A percentile compares a stretch with the other conserved stretches of the same genome.
These are phyloP conservation scores for Biston stratarius DNA, from an alignment of 2,888 invertebrate species.

Conservation along the genomic window DNA sequence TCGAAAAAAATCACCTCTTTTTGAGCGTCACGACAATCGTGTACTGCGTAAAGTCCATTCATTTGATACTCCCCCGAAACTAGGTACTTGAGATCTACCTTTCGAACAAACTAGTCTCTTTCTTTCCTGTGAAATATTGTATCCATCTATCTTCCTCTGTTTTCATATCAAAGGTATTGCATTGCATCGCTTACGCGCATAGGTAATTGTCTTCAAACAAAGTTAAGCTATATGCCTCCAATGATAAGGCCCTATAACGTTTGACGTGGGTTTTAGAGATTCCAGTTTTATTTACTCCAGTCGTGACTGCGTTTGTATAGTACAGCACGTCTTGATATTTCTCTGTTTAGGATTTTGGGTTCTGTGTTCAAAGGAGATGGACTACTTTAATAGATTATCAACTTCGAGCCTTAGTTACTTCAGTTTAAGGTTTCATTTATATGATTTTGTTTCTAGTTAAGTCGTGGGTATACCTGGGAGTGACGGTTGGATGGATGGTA, in stretches of 20 bases:
- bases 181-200: conserved; percentile 76
- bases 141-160: conserved; percentile 18
- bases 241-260: conserved; percentile 51
- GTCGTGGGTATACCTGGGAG: conserved; percentile 60
- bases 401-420: conserved; percentile 41
- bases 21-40: conserved; percentile 45
- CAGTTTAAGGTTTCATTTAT: conserved; percentile 41
- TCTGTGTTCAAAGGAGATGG: conserved; percentile 75
- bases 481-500: conserved; percentile 56
- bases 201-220: conserved; percentile 47
- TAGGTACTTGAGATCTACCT: conserved; percentile 37
- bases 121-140: conserved; percentile 37
- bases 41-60: conserved; percentile 45
- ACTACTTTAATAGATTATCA: conserved; percentile 46
- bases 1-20: conserved; percentile 31
- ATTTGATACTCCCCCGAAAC: conserved; percentile 44
- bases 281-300: conserved; percentile 77
- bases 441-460: conserved; percentile 36
- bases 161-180: conserved; percentile 52
- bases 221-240: conserved; percentile 48
- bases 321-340: conserved; percentile 68
- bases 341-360: conserved; percentile 65
- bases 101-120: conserved; percentile 54
- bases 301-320: conserved; percentile 76
- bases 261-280: conserved; percentile 56